Conservation (phyloP, 1,140 invertebrate genomes). For the Zaprionus capensis region DNA sequence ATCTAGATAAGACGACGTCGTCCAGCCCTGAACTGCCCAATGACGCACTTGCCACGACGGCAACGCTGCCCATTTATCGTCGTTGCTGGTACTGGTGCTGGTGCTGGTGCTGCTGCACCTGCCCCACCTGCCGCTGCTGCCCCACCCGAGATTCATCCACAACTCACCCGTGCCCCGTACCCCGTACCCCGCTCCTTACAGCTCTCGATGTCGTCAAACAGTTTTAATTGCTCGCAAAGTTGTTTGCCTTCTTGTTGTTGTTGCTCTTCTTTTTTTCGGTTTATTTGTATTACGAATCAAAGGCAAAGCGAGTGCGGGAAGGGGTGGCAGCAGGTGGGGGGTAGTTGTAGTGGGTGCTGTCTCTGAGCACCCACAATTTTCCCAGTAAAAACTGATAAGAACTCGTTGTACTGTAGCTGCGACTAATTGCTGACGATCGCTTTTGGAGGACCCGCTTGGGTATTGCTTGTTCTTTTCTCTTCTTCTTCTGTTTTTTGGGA, state of each 20-base stretch:
- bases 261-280: conserved; percentile 39
- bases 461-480: not conserved
- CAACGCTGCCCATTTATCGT: conserved; percentile 45
- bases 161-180: not conserved
- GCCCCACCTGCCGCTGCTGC: conserved; percentile 9
- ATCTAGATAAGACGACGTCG: conserved; percentile 66
- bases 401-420: conserved; percentile 8
- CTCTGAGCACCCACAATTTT: conserved; percentile 18
- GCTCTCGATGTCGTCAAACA: conserved; percentile 59
- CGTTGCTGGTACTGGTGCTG: not conserved
- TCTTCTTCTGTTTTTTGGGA: conserved; percentile 2
- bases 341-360: not conserved
- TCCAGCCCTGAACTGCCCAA: conserved; percentile 64
- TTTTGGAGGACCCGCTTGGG: conserved; percentile 27
- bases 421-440: conserved; percentile 48
- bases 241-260: conserved; percentile 69
- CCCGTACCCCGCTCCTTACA: not conserved
- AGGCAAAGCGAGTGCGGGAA: conserved; percentile 15
- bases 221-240: conserved; percentile 80
- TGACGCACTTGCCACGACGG: conserved; percentile 68
- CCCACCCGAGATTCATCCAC: not conserved
- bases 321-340: not conserved
- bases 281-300: conserved; percentile 79
- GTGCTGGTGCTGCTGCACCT: conserved; percentile 3
- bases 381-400: conserved; percentile 41